Base-by-base conservation (phyloP, 2,888 invertebrate genomes). In the Torymus aiolomorphi region DNA sequence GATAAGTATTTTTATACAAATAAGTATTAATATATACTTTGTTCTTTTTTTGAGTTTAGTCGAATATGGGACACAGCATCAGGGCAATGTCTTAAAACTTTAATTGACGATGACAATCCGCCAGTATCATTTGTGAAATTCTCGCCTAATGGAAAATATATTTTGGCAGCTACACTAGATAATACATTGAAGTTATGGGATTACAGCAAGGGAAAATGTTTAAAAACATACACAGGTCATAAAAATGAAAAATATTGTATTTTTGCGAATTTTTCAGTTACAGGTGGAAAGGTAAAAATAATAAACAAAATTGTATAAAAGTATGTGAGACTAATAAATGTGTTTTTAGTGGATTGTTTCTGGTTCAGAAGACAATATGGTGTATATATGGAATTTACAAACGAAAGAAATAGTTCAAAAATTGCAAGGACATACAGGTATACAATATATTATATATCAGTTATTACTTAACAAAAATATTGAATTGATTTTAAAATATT, bases 321-420 rank as follows among this genome's bases (percentile, higher is more conserved):
- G n/a, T n/a, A n/a, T n/a, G n/a, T n/a, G n/a, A n/a, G n/a, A n/a
- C n/a, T n/a, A n/a, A n/a, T n/a, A n/a, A n/a, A n/a, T n/a, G n/a
- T n/a, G n/a, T n/a, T n/a, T n/a, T n/a, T n/a, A n/a, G 94, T 99
- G 99, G 99, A 99, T 99, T 89, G 99, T 99, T 66, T 98, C 98
- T 59, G 99, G 99, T n/a, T 99, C 99, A 4, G 99, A 99, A 92
- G 99, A 99, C 91, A 97, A 98, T 90, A 94, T 97, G 93, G 98
- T 99, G 0, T 99, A 99, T 90, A 98, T 99, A 87, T 99, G 99
- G 99, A 99, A 99, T 92, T 93, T 99, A 83, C 99, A 99, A 90
- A 98, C 98, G 14, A 99, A 99, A 91, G 99, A 99, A 92, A 96
- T 99, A 80, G 99, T 99, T 80, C 99, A 99, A 91, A 97, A 97